Evolutionary conservation across 2,888 invertebrate species (phyloP), one percentile per base, ranked within the genome.

Genomic region (Leptura quadrifasciata): DNA sequence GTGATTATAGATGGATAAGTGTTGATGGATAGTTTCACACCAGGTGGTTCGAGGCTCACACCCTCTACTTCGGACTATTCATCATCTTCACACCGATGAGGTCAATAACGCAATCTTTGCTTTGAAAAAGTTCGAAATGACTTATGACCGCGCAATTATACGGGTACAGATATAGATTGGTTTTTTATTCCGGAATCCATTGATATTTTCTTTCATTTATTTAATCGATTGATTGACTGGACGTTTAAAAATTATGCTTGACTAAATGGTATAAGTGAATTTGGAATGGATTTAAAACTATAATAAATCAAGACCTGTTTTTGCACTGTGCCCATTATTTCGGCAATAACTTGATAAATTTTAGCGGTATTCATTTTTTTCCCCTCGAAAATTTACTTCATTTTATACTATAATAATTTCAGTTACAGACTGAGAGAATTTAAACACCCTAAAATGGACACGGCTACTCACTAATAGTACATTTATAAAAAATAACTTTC

Each of bases 11-110:
- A 79, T 76, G 80, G 83, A 82, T 84, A 85, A 85, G 81, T 84
- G 82, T 84, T 86, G 86, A 86, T 86, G 84, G 85, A 86, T 86
- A 83, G 83, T 83, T 76, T 82, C 86, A 73, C 87, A 80, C 80
- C 85, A 83, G 87, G 87, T 84, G 86, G 86, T 82, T 84, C 78
- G 82, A 82, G 79, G 80, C 85, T 83, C 84, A 85, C 85, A 86
- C 86, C 86, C 86, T 86, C 85, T 82, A 79, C 82, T 75, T 78
- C 74, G 60, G 76, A 79, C 81, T 81, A 86, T 86, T 83, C 83
- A 86, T 86, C 86, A 84, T 86, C 84, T 86, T 86, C 86, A 84
- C 85, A 82, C 85, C 80, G 84, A 79, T 80, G 80, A 78, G 83
- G 80, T 82, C 82, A 82, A 81, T 70, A 68, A 55, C 35, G 70